Percentiles rank a stretch among this genome's conserved stretches.
Conservation (phyloP, 2,797 vertebrate genomes). For the Anomalospiza imberbis region DNA sequence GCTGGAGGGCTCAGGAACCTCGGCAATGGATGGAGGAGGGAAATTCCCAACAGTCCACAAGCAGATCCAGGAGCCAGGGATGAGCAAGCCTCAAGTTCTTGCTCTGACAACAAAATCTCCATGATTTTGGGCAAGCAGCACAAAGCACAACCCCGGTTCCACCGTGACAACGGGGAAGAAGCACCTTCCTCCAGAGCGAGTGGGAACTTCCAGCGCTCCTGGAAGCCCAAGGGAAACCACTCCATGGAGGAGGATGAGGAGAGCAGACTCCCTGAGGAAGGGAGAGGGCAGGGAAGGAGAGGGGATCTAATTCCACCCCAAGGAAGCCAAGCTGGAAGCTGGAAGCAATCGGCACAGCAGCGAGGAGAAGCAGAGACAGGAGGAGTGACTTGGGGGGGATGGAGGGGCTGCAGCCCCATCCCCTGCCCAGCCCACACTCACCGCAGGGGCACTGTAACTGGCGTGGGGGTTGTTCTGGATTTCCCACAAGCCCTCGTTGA, state of each 20-base stretch:
- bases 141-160: not conserved
- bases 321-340: not conserved
- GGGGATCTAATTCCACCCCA: not conserved
- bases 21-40: not conserved
- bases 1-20: not conserved
- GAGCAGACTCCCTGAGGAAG: not conserved
- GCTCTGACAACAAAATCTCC: not conserved
- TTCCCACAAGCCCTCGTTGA: conserved; percentile 99
- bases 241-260: not conserved
- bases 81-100: not conserved
- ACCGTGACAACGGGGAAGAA: not conserved
- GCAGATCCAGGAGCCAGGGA: not conserved
- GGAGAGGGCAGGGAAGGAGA: not conserved
- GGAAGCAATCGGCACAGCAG: not conserved
- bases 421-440: conserved; percentile 75
- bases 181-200: not conserved
- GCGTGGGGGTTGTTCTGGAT: conserved; percentile 98
- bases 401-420: not conserved
- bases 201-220: not conserved
- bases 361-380: not conserved
- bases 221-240: not conserved
- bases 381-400: not conserved
- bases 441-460: conserved; percentile 90
- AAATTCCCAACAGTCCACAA: not conserved
- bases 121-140: not conserved